Evolutionary conservation across 2,113 vertebrate species (phyloP).

Genomic region (Alectura lathami): DNA sequence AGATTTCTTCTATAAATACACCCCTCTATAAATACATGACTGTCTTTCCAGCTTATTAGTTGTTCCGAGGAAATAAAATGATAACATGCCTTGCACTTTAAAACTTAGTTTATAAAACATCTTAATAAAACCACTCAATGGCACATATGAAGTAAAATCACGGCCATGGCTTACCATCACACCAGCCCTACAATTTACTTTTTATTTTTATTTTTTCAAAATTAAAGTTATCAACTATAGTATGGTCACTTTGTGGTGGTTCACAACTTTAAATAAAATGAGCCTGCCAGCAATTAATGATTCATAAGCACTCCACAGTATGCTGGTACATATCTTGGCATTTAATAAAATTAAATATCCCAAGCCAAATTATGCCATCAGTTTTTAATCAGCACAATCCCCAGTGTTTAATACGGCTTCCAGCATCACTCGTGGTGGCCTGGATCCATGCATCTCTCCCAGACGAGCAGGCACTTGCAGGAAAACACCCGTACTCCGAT

Average conservation of each 20-base stretch:
- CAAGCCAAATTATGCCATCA: not conserved
- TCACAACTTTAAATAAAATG: not conserved
- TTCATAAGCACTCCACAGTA: not conserved
- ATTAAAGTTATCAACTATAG: slow-evolving; percentile 24
- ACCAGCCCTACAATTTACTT: not conserved
- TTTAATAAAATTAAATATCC: not conserved
- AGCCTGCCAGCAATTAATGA: slow-evolving; percentile 10
- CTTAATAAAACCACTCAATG: slow-evolving; percentile 21
- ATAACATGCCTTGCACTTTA: not conserved
- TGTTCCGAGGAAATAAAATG: slow-evolving; percentile 3
- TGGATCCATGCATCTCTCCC: not conserved
- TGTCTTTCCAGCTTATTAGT: not conserved
- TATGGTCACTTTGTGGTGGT: not conserved
- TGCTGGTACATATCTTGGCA: not conserved
- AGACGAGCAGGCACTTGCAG: not conserved
- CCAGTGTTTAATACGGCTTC: not conserved
- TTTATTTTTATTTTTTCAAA: not conserved
- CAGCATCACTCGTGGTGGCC: not conserved
- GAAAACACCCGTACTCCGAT: not conserved
- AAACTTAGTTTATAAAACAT: slow-evolving; percentile 22
- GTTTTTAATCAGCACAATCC: not conserved
- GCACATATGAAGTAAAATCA: not conserved
- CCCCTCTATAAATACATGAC: not conserved
- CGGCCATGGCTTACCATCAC: not conserved
- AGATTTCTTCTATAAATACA: slow-evolving; percentile 11